Percentiles rank a stretch among this genome's conserved stretches.
phyloP scores from a whole-genome alignment of 2,888 invertebrate genomes.

The Thereva nobilitata region DNA sequence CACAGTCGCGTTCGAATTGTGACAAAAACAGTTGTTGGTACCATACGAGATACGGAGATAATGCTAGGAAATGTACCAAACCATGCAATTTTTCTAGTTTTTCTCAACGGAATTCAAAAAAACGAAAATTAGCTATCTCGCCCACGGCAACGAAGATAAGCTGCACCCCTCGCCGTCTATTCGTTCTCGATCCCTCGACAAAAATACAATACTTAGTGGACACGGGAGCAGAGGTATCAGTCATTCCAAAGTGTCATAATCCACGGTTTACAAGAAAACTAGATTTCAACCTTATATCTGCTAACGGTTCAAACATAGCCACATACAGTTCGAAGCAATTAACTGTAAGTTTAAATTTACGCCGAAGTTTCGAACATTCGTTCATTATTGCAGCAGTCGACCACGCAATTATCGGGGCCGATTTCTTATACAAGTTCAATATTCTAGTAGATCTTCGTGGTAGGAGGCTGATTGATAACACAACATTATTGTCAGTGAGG shows the following conservation, averaged over 20 bases:
- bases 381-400: background rate
- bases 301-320: background rate
- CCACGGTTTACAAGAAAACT: background rate
- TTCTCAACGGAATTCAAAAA: background rate
- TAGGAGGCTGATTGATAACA: background rate
- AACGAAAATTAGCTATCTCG: background rate
- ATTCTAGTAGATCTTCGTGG: background rate
- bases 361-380: background rate
- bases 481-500: background rate
- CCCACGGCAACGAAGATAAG: background rate
- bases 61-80: background rate
- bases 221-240: background rate
- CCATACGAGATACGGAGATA: background rate
- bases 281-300: background rate
- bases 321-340: background rate
- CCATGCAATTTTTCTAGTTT: background rate
- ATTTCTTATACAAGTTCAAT: background rate
- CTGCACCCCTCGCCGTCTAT: background rate
- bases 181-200: background rate
- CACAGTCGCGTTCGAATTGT: background rate
- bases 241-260: background rate
- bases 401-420: background rate
- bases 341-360: background rate
- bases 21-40: background rate
- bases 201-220: background rate